A percentile compares a stretch with the other conserved stretches of the same genome.
Conservation (phyloP, 2,113 vertebrate genomes). For the Perccottus glenii region DNA sequence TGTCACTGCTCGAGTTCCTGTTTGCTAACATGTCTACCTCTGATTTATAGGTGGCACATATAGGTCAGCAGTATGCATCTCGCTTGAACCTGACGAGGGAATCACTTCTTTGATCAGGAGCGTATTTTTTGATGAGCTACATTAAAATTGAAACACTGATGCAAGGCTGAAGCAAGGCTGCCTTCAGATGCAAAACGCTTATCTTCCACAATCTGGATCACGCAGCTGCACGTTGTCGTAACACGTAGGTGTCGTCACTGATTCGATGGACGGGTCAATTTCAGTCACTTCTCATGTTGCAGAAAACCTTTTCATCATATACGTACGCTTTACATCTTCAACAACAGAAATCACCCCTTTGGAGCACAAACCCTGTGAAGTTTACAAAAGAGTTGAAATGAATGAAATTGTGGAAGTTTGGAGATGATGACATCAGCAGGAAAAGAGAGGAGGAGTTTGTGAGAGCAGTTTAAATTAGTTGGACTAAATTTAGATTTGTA, state of each 20-base stretch:
- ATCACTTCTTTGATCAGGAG: constrained; percentile 65
- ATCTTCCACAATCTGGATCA: constrained; percentile 66
- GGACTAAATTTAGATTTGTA: constrained; percentile 32
- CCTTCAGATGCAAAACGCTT: constrained; percentile 64
- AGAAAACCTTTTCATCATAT: constrained; percentile 3
- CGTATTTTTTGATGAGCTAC: constrained; percentile 67
- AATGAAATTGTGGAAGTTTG: constrained; percentile 10
- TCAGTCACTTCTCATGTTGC: constrained; percentile 8
- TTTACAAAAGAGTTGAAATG: not conserved
- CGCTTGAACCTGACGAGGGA: constrained; percentile 40
- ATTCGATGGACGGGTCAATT: constrained; percentile 27
- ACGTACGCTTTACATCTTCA: not conserved
- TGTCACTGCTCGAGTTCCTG: constrained; percentile 25
- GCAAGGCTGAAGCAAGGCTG: constrained; percentile 64
- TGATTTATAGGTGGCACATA: constrained; percentile 61
- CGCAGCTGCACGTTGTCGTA: constrained; percentile 8
- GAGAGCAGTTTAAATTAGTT: constrained; percentile 26
- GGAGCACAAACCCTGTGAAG: not conserved
- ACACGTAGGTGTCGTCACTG: constrained; percentile 15
- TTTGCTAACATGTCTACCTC: constrained; percentile 27
- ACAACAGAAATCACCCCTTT: constrained; percentile 17
- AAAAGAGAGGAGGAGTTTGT: not conserved
- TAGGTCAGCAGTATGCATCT: constrained; percentile 63
- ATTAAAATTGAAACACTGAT: constrained; percentile 70
- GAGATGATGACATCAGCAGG: not conserved